Base-by-base conservation (phyloP, 2,888 invertebrate genomes). In the Megamerina dolium region DNA sequence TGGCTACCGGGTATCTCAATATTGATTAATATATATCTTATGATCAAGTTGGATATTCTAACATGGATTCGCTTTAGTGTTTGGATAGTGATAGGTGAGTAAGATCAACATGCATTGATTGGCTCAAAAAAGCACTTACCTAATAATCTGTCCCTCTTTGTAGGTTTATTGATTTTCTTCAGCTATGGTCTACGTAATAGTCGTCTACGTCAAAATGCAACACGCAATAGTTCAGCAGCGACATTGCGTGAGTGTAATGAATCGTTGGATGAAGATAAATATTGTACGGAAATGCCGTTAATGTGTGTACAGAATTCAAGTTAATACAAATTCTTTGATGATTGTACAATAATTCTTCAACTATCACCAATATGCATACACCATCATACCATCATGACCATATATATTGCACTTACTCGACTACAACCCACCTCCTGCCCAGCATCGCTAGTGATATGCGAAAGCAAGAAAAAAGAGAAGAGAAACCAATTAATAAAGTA, bases 1-100 rank as follows among this genome's bases (percentile, higher is more conserved):
- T 72, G 87, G 45, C 66, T 92, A 39, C 92, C 92, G 1, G 83
- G 83, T 27, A 58, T 87, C 33, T 90, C 90, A 61, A 83, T 90
- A 50, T 77, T 89, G 54, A 76, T 86, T 32, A 93, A 93, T 63
- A 77, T 90, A 42, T 87, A 90, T 64, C 73, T 93, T 17, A 90
- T 93, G 89, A 55, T 66, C 8, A 63, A 66, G 45, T 49, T 70
- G 45, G 85, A 85, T 52, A 56, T 68, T 1, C 74, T 78, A 50
- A 92, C 92, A 1, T 93, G 93, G 92, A 74, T 89, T n/a, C 73
- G 89, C 52, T 87, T 91, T 61, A 74, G 73, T 4, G 73, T 88
- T 21, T 93, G 92, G 92, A 80, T 91, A 74, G 63, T 68, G 10
- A 70, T 90, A 50, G 92, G 91, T 81, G 48, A 32, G 68, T 73